Base-by-base conservation (phyloP, 2,113 vertebrate genomes). In the Podarcis muralis region DNA sequence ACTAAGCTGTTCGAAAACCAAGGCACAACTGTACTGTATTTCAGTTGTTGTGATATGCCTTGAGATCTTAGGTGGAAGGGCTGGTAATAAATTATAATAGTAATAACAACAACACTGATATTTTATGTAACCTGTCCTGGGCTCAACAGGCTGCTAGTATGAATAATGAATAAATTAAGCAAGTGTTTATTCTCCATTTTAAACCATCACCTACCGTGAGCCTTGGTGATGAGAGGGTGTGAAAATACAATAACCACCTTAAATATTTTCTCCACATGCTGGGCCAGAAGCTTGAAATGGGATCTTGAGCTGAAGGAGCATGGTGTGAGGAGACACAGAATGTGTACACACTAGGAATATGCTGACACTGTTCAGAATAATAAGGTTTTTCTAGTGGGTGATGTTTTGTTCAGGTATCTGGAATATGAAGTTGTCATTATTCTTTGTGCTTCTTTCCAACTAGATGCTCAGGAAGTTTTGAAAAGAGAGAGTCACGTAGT, bases 381-480 rank as follows among this genome's bases (percentile, higher is more conserved):
- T 43, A n/a, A 48, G 6, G 2, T n/a, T 82, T 75, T 88, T 25
- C 2, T 22, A 15, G 18, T 76, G 35, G 32, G 18, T 25, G 16
- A 75, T 25, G 30, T 22, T 85, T 27, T 18, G 2, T 5, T 86
- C 20, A 66, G 30, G 0, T 68, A 66, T 68, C 7, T 48, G 11
- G 82, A 65, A 18, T 13, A 3, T n/a, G 32, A 68, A 2, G 77
- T 40, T 16, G 71, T 72, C 32, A 3, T 35, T 69, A 81, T 66
- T 77, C 0, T 86, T 87, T 93, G 15, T 93, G 72, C 90, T 80
- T 75, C 27, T 82, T 0, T 92, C 87, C 57, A 90, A 93, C 75
- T 89, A 96, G 95, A 94, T 93, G 92, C 87, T 1, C 91, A 91
- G 91, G 90, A 93, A 92, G 95, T 95, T 79, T 84, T 92, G 75